phyloP scores from a whole-genome alignment of 2,888 invertebrate species.

The Auanema freiburgensis region DNA sequence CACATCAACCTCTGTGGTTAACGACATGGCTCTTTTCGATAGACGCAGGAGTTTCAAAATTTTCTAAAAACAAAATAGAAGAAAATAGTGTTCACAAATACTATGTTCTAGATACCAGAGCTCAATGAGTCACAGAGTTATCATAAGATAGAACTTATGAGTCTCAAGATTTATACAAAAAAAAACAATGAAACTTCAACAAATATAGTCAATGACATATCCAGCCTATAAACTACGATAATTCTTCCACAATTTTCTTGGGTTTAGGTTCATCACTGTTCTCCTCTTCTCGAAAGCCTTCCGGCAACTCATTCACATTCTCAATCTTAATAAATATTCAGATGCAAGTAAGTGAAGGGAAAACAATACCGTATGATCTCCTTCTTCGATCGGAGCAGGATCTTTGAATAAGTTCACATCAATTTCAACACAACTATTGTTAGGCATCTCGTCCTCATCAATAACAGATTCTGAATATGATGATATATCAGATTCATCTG shows the following conservation, averaged over 20 bases:
- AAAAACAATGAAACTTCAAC: neutral
- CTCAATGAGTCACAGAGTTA: too few species aligned
- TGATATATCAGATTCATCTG: too few species aligned
- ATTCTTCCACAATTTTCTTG: conserved; percentile 6
- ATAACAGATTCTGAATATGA: too few species aligned
- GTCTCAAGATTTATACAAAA: neutral
- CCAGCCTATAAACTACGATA: conserved; percentile 2
- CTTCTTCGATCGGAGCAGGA: neutral
- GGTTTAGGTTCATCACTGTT: neutral
- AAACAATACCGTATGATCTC: conserved; percentile 5
- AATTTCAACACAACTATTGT: conserved; percentile 23
- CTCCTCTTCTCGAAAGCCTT: conserved; percentile 19
- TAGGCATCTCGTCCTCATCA: conserved; percentile 4
- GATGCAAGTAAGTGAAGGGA: neutral
- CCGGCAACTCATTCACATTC: conserved; percentile 27
- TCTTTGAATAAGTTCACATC: conserved; percentile 30
- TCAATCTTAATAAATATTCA: conserved; percentile 22
- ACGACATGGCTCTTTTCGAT: conserved; percentile 1
- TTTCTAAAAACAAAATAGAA: conserved; percentile 4
- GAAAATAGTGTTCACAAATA: neutral
- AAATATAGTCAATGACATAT: neutral
- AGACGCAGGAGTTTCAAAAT: neutral
- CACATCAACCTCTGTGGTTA: conserved; percentile 36
- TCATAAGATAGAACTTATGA: too few species aligned
- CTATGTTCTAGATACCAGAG: neutral